Conservation (phyloP, 2,113 vertebrate species). For the Penelope pileata region DNA sequence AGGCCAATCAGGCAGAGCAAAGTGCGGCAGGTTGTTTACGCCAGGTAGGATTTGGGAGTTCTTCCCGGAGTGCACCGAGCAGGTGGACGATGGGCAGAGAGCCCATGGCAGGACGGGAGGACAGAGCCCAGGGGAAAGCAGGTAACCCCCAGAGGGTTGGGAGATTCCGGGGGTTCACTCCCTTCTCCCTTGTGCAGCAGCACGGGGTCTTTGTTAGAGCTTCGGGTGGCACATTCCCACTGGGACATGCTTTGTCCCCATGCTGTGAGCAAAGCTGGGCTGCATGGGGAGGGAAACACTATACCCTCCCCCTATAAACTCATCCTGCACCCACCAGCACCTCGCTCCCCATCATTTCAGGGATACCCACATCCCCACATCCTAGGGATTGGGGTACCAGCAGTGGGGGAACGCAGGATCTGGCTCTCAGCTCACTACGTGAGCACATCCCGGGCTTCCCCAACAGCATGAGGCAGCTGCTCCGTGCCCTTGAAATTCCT, state of each 20-base stretch:
- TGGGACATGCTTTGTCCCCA: background rate
- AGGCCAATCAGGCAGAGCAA: constrained; percentile 43
- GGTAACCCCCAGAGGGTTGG: background rate
- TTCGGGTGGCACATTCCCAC: background rate
- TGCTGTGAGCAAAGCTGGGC: background rate
- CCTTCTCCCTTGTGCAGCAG: background rate
- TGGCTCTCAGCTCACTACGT: fast-evolving
- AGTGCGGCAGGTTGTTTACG: constrained; percentile 48
- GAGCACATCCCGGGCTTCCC: background rate
- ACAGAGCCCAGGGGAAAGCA: background rate
- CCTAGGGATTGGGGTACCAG: background rate
- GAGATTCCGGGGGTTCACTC: background rate
- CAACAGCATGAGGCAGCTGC: background rate
- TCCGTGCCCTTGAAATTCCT: constrained; percentile 9
- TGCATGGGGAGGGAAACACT: background rate
- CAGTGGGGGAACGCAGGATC: fast-evolving
- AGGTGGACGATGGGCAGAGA: background rate
- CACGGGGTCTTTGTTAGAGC: constrained; percentile 34
- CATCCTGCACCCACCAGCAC: background rate
- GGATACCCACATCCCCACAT: background rate
- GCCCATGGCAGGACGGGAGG: background rate
- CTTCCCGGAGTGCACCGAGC: background rate
- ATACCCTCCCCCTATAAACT: fast-evolving
- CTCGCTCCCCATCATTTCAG: background rate
- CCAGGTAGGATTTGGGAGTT: constrained; percentile 13